Evolutionary conservation across 2,113 vertebrate species (phyloP).

Genomic region (Siniperca knerii): DNA sequence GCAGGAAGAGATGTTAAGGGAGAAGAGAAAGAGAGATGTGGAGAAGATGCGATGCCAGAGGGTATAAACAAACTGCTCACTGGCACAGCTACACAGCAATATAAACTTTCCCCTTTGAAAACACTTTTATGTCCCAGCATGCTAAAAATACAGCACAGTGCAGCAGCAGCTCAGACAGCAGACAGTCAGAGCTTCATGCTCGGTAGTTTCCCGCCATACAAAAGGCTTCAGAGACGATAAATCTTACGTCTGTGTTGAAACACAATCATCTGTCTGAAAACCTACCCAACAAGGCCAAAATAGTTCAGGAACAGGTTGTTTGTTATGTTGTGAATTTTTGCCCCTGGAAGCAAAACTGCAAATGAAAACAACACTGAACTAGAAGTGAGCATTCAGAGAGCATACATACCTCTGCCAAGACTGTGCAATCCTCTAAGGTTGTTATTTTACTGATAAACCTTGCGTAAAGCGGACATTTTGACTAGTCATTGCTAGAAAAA

Average conservation of each 20-base stretch:
- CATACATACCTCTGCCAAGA: neutral
- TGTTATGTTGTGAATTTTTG: neutral
- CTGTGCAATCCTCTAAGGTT: neutral
- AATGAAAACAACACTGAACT: neutral
- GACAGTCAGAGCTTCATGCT: neutral
- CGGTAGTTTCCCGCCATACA: neutral
- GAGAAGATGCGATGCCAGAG: conserved; percentile 42
- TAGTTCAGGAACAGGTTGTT: neutral
- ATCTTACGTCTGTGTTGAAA: neutral
- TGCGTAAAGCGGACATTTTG: neutral
- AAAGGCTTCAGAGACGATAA: neutral
- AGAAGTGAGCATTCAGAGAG: neutral
- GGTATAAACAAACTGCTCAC: conserved; percentile 61
- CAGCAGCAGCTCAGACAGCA: conserved; percentile 39
- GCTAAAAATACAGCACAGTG: conserved; percentile 52
- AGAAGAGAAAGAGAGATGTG: neutral
- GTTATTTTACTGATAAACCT: neutral
- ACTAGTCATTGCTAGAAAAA: neutral
- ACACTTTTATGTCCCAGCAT: conserved; percentile 43
- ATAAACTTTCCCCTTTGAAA: conserved; percentile 51
- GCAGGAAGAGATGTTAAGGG: conserved; percentile 24
- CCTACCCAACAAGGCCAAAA: neutral
- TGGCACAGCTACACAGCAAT: conserved; percentile 55
- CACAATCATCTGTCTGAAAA: conserved; percentile 12
- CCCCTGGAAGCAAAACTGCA: conserved; percentile 2